Percentiles rank a stretch among this genome's conserved stretches.
These are phyloP conservation scores for Dryas iulia DNA, from an alignment of 1,140 invertebrate genomes.

Conservation along the genomic window DNA sequence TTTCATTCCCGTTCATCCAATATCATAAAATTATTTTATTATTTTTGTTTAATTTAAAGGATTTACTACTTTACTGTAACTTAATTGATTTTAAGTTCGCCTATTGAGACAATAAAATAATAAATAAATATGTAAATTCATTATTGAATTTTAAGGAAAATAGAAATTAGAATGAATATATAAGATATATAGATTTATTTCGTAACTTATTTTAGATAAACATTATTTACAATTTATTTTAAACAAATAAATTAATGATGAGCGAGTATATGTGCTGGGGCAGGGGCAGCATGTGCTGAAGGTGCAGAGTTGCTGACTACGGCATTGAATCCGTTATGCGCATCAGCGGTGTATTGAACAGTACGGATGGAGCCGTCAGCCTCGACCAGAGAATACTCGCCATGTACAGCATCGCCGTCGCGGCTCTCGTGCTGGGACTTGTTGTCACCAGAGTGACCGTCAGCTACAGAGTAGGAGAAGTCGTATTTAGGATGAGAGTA, in stretches of 20 bases:
- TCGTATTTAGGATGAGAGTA: conserved; percentile 75
- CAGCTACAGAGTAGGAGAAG: conserved; percentile 77
- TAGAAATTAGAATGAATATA: not conserved
- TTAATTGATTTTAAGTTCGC: no score
- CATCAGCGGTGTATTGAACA: conserved; percentile 79
- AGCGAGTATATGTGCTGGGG: conserved; percentile 8
- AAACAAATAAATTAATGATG: conserved; percentile 23
- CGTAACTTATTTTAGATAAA: not conserved
- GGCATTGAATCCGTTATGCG: conserved; percentile 81
- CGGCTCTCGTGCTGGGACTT: conserved; percentile 79
- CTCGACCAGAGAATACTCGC: conserved; percentile 78
- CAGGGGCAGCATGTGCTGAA: conserved; percentile 14
- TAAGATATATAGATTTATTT: not conserved
- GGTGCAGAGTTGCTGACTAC: conserved; percentile 80
- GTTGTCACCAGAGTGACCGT: conserved; percentile 76
- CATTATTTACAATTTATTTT: no score
- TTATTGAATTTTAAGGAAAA: not conserved
- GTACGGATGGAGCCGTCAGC: conserved; percentile 79
- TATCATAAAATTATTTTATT: no score
- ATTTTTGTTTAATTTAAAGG: no score
- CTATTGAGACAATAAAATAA: no score
- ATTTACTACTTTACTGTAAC: no score
- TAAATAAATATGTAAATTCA: not conserved
- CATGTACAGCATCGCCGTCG: conserved; percentile 78
- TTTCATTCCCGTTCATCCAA: no score